Conservation (phyloP, 64 coral and sea anemone species). For the Platygyra sinensis region DNA sequence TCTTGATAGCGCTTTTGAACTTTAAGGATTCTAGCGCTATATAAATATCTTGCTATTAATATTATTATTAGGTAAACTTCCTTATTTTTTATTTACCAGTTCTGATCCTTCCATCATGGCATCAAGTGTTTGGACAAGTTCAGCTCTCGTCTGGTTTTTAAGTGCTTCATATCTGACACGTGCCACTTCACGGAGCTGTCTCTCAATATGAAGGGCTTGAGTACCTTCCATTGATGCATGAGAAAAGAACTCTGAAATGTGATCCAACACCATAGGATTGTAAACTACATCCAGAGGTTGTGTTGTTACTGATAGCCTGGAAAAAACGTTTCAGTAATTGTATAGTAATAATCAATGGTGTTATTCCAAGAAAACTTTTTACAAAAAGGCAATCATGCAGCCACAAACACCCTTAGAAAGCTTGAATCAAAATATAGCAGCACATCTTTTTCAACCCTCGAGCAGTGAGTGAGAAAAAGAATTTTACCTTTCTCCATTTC, state of each 20-base stretch:
- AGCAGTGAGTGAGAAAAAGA: too few species aligned
- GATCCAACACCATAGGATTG: conserved; percentile 79
- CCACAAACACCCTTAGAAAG: too few species aligned
- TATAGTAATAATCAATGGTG: neutral
- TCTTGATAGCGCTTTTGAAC: too few species aligned
- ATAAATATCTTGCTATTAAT: too few species aligned
- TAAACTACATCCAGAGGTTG: conserved; percentile 88
- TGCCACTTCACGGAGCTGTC: conserved; percentile 91
- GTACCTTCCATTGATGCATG: conserved; percentile 68
- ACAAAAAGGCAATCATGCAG: too few species aligned
- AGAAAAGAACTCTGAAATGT: conserved; percentile 89
- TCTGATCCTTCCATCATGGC: conserved; percentile 87
- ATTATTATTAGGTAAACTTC: too few species aligned
- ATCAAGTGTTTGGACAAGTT: conserved; percentile 88
- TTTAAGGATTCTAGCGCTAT: too few species aligned
- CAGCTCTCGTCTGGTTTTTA: conserved; percentile 95
- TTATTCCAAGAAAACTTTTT: neutral
- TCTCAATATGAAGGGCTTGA: conserved; percentile 83
- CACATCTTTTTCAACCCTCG: too few species aligned
- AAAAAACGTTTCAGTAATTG: neutral
- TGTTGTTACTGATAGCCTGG: conserved; percentile 79
- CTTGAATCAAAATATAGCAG: too few species aligned
- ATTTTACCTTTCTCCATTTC: too few species aligned
- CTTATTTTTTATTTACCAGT: conserved; percentile 49
- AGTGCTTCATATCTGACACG: conserved; percentile 97